These are phyloP conservation scores for Ia io DNA, from an alignment of 2,113 vertebrate species.

Conservation along the genomic window DNA sequence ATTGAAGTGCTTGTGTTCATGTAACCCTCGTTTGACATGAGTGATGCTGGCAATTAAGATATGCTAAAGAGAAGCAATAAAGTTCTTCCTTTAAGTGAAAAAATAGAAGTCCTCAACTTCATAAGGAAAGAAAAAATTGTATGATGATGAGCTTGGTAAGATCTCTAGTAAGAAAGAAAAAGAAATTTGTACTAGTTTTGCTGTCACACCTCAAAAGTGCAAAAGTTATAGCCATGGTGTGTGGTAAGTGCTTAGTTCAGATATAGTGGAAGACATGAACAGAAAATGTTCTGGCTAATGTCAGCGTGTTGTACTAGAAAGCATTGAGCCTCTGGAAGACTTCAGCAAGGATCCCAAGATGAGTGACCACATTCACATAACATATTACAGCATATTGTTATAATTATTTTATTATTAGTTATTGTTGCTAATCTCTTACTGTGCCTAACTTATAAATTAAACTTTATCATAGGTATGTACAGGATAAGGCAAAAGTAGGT, in stretches of 20 bases:
- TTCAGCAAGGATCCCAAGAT: neutral
- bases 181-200: neutral
- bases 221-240: neutral
- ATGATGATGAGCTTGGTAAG: neutral
- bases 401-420: neutral
- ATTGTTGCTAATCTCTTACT: neutral
- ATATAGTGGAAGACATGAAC: neutral
- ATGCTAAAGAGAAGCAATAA: neutral
- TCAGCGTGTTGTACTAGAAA: neutral
- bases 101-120: neutral
- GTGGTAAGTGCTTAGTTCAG: neutral
- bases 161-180: neutral
- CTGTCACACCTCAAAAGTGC: neutral
- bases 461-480: neutral
- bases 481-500: neutral
- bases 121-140: neutral
- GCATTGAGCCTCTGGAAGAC: neutral
- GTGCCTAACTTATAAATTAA: neutral
- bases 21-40: neutral
- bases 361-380: neutral
- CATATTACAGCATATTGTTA: neutral
- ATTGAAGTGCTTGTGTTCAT: neutral
- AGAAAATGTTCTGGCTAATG: neutral
- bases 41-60: neutral
- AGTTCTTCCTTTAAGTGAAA: neutral